Percentiles rank a stretch among this genome's conserved stretches.
Evolutionary conservation across 2,888 invertebrate species (phyloP).

Genomic region (Trichogramma evanescens): DNA sequence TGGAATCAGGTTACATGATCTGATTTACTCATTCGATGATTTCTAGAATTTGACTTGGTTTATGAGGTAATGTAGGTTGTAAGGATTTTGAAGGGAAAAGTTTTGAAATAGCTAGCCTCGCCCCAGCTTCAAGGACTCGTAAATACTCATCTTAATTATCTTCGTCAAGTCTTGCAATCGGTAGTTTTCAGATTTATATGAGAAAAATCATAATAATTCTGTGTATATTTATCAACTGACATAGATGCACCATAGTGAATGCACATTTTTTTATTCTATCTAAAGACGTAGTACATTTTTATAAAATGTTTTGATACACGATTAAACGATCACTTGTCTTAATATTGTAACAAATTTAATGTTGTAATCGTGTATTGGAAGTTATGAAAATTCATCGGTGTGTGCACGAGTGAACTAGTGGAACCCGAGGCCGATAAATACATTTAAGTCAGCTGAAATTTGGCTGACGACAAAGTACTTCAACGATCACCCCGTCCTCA

Average conservation of each 20-base stretch:
- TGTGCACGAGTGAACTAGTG: constrained; percentile 49
- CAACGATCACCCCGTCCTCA: constrained; percentile 18
- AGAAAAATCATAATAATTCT: too few species aligned
- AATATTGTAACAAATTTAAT: too few species aligned
- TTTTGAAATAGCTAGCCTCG: constrained; percentile 46
- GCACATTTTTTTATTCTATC: too few species aligned
- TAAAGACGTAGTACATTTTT: too few species aligned
- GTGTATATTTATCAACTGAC: too few species aligned
- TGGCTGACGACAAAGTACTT: too few species aligned
- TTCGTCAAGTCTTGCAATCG: not conserved
- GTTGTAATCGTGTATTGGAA: constrained; percentile 4
- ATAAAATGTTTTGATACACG: too few species aligned
- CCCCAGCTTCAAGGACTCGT: constrained; percentile 44
- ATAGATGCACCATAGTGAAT: too few species aligned
- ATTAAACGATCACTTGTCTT: too few species aligned
- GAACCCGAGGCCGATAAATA: constrained; percentile 32
- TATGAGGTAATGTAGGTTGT: constrained; percentile 17
- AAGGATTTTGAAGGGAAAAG: constrained; percentile 27
- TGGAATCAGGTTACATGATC: too few species aligned
- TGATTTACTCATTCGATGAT: too few species aligned
- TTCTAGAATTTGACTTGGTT: constrained; percentile 11
- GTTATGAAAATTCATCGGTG: constrained; percentile 26
- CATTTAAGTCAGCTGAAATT: constrained; percentile 18
- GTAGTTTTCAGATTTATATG: too few species aligned
- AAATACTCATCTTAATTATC: constrained; percentile 31